Base-by-base conservation (phyloP, 2,888 invertebrate genomes). In the Pristionchus maxplancki region DNA sequence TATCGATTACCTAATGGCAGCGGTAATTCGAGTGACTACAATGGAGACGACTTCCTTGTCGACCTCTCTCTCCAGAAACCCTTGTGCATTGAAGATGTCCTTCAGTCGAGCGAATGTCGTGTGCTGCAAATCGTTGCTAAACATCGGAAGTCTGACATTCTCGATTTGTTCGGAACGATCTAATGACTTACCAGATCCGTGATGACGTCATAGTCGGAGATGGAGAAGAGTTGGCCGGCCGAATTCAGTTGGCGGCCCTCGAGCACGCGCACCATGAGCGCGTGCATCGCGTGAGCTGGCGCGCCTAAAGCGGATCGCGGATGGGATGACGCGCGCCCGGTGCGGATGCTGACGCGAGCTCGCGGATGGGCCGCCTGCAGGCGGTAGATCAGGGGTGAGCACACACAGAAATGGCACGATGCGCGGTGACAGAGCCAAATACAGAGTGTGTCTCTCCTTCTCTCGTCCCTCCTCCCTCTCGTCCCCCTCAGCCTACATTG, bases 31-130 rank as follows among this genome's bases (percentile, higher is more conserved):
- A 1, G 98, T 97, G 89, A 98, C 97, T 95, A 97, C 97, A 94
- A 98, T 98, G 95, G 98, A 98, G 92, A 98, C 97, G 90, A 98
- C 97, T 93, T 97, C 97, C 95, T 98, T 98, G 87, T 94, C 94
- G 6, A 91, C 88, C 31, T 90, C 88, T 44, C 97, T 97, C 91
- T 96, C 96, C 83, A 96, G 96, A 95, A 98, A 98, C 93, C 97
- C 97, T 6, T 97, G 96, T 90, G 97, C 96, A 90, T 97, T 97
- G 89, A 97, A 97, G 91, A 98, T 97, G 91, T 97, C 96, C 90
- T 95, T 95, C 53, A 96, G 95, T 88, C 95, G 95, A 94, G 96
- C 96, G 94, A 98, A 97, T 95, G 97, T 97, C 96, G 97, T 97
- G 78, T 91, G 91, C 93, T 93, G 89, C 87, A 93, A 78, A 48